Base-by-base conservation (phyloP, 64 coral and sea anemone genomes). In the Anthopleura sola region DNA sequence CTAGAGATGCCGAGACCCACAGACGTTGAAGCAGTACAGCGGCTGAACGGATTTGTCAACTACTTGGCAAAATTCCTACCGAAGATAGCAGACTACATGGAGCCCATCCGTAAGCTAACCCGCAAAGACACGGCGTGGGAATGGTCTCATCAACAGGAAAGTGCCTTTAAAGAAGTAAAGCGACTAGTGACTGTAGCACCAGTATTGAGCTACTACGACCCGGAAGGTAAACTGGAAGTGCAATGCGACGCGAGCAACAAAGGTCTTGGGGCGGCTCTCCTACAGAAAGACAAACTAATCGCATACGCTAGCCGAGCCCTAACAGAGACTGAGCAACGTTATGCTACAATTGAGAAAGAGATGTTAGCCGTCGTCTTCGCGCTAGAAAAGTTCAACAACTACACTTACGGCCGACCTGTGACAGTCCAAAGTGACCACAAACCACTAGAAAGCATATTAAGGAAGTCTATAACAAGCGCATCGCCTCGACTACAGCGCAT, bases 401-500 rank as follows among this genome's bases (percentile, higher is more conserved):
- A 68, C 80, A 56, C 88, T 1, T 88, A 84, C 31, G 86, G 91
- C 11, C 88, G 88, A 36, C 48, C 78, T 13, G 75, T 85, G 16
- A 56, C 14, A 53, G 91, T 93, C 8, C 86, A 84, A 60, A 93
- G 80, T 31, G 81, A 93, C 55, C 91, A 93, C n/a, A 55, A 93
- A 47, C 86, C 86, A 21, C 36, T 92, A 10, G 68, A 88, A 57
- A 92, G 60, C 38, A 92, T 92, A 46, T 51, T 79, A 36, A 86
- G 34, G 62, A 91, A 91, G 32, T 37, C 84, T 24, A 36, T 91
- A 12, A 50, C 75, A 68, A 88, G 88, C 20, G 91, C 86, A 16
- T 84, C 84, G 0, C 76, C 84, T 15, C 74, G 84, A 6, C 55
- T 86, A 0, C 90, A 91, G 76, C 23, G 56, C 10, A 87, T 92